Conservation (phyloP, 2,113 vertebrate species). For the Chascanopsetta lugubris region DNA sequence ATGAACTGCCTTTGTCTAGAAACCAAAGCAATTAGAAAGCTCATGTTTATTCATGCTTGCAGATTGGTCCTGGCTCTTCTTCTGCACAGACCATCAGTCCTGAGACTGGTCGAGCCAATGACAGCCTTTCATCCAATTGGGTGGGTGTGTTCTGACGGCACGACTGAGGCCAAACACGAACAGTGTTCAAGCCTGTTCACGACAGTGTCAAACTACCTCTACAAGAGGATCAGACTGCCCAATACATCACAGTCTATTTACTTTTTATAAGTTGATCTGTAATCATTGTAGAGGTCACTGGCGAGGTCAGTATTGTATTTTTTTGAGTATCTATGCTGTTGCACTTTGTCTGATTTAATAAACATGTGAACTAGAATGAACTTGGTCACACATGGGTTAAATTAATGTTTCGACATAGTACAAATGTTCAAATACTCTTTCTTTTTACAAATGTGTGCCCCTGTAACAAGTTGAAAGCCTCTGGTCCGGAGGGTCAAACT, state of each 20-base stretch:
- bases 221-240: too few species aligned
- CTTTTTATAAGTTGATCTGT: too few species aligned
- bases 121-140: neutral
- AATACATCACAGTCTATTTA: too few species aligned
- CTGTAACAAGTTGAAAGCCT: slow-evolving; percentile 52
- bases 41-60: too few species aligned
- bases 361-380: neutral
- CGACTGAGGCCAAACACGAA: neutral
- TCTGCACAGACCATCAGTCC: too few species aligned
- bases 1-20: too few species aligned
- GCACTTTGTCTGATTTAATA: neutral
- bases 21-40: too few species aligned
- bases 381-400: slow-evolving; percentile 1
- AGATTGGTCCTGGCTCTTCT: too few species aligned
- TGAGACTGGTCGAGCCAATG: neutral
- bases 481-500: slow-evolving; percentile 58
- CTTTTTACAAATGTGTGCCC: slow-evolving; percentile 24
- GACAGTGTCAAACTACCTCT: too few species aligned
- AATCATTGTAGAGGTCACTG: too few species aligned
- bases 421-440: slow-evolving; percentile 14
- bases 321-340: too few species aligned
- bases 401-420: slow-evolving; percentile 4
- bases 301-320: too few species aligned
- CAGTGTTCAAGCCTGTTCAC: neutral
- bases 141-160: neutral